These are phyloP conservation scores for Neoitamus cyanurus DNA, from an alignment of 2,888 invertebrate species.

Conservation along the genomic window DNA sequence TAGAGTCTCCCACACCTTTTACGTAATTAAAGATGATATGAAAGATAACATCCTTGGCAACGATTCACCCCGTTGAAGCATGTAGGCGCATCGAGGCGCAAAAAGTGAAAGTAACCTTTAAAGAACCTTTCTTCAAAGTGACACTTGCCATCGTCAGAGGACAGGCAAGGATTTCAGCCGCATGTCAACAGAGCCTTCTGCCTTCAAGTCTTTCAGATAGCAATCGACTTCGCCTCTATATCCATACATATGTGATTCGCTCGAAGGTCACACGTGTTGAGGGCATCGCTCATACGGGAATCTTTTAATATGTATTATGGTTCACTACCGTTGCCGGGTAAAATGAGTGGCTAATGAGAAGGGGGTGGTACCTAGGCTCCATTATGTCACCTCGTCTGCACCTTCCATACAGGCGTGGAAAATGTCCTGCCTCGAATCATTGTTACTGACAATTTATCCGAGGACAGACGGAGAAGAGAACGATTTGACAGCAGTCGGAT, in stretches of 20 bases:
- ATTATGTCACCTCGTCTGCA: not conserved
- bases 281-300: not conserved
- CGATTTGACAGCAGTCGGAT: not conserved
- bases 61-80: not conserved
- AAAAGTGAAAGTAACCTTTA: not conserved
- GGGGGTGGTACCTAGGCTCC: not conserved
- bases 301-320: not conserved
- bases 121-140: not conserved
- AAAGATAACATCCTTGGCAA: not conserved
- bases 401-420: not conserved
- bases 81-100: not conserved
- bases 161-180: not conserved
- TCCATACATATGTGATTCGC: not conserved
- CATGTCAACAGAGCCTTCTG: not conserved
- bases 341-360: not conserved
- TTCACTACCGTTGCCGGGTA: not conserved
- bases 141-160: not conserved
- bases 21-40: not conserved
- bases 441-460: conserved; percentile 2
- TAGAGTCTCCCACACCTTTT: not conserved
- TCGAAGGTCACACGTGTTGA: not conserved
- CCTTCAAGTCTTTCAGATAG: not conserved
- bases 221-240: not conserved
- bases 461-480: not conserved
- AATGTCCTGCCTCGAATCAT: not conserved